Conservation (phyloP, 1,140 invertebrate species). For the Panonychus citri region DNA sequence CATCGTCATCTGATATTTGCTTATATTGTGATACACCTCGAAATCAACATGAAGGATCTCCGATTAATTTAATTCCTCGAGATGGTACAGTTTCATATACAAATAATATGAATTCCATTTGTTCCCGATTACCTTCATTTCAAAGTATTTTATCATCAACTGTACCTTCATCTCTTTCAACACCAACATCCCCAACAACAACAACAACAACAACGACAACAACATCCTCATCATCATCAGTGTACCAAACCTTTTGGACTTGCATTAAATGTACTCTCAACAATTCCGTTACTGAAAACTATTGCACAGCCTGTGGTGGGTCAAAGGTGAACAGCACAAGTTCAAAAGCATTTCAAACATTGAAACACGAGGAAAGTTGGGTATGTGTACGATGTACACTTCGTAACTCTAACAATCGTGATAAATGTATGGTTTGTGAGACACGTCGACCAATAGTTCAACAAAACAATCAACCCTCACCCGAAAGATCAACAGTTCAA, state of each 20-base stretch:
- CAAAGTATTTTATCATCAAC: constrained; percentile 3
- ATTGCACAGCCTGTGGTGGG: constrained; percentile 57
- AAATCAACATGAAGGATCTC: constrained; percentile 18
- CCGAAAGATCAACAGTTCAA: neutral
- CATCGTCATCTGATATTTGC: constrained; percentile 45
- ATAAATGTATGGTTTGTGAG: constrained; percentile 46
- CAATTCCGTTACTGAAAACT: constrained; percentile 38
- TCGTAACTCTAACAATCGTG: constrained; percentile 45
- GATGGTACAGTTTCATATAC: neutral
- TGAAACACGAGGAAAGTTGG: constrained; percentile 44
- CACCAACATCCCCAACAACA: constrained; percentile 58
- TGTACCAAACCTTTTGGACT: constrained; percentile 33
- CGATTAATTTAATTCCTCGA: neutral
- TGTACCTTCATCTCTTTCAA: constrained; percentile 82
- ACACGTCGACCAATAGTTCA: constrained; percentile 1
- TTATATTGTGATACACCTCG: constrained; percentile 47
- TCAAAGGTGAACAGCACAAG: constrained; percentile 38
- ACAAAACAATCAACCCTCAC: neutral
- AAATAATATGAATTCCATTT: neutral
- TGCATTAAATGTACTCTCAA: constrained; percentile 66
- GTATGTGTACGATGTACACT: constrained; percentile 48
- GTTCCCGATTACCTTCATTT: neutral
- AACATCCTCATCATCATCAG: constrained; percentile 25
- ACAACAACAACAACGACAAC: constrained; percentile 71
- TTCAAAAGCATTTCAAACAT: constrained; percentile 12